Percentiles rank a stretch among this genome's conserved stretches.
These are phyloP conservation scores for Tenthredo notha DNA, from an alignment of 2,888 invertebrate genomes.

Conservation along the genomic window DNA sequence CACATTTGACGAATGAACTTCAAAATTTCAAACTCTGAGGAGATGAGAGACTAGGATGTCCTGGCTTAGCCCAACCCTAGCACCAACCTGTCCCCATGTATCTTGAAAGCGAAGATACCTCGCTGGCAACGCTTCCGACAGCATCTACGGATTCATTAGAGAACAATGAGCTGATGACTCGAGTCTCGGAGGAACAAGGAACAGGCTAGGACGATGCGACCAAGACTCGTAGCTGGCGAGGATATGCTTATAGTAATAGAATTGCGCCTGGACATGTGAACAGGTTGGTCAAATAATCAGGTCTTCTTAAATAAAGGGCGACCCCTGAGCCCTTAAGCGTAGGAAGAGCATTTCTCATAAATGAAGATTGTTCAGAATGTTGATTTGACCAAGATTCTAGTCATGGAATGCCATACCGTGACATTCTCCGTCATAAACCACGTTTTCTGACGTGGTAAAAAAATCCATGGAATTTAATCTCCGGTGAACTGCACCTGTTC, in stretches of 20 bases:
- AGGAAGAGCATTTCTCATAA: background rate
- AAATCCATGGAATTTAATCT: background rate
- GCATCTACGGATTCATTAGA: slow-evolving; percentile 77
- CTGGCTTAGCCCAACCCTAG: background rate
- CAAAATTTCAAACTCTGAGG: no score
- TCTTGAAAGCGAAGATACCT: slow-evolving; percentile 63
- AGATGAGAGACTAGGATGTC: background rate
- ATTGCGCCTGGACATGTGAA: background rate
- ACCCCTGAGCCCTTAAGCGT: background rate
- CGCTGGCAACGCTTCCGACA: slow-evolving; percentile 72
- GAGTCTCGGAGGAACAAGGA: slow-evolving; percentile 57
- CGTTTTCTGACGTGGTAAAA: background rate
- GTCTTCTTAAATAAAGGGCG: background rate
- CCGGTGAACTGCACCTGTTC: slow-evolving; percentile 24
- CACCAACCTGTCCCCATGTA: slow-evolving; percentile 70
- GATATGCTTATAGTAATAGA: slow-evolving; percentile 26
- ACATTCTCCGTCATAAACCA: background rate
- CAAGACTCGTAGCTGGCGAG: background rate
- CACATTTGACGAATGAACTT: background rate
- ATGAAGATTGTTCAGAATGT: background rate
- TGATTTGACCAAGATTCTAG: background rate
- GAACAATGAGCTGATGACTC: slow-evolving; percentile 77
- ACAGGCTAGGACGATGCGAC: background rate
- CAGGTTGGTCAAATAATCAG: slow-evolving; percentile 37
- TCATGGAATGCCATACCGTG: background rate